These are phyloP conservation scores for Margaritifera margaritifera DNA, from an alignment of 2,888 invertebrate genomes.

Conservation along the genomic window DNA sequence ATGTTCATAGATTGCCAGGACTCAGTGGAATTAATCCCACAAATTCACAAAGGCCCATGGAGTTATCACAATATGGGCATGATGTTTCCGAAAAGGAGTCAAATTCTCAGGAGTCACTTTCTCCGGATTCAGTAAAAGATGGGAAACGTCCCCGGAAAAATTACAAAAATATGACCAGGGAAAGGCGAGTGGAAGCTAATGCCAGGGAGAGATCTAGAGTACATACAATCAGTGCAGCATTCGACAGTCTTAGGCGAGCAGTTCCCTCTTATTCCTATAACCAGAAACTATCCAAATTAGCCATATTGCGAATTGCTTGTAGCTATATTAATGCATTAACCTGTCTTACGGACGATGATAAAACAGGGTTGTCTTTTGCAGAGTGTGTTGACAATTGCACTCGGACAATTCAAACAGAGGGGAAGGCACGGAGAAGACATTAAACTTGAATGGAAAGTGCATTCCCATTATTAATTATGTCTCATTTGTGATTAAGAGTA, in stretches of 20 bases:
- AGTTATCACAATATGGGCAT: conserved; percentile 5
- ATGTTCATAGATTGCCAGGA: conserved; percentile 11
- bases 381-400: conserved; percentile 90
- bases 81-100: conserved; percentile 12
- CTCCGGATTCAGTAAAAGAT: conserved; percentile 25
- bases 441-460: conserved; percentile 17
- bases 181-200: conserved; percentile 93
- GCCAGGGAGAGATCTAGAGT: conserved; percentile 93
- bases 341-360: conserved; percentile 82
- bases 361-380: conserved; percentile 79
- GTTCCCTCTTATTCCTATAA: conserved; percentile 94
- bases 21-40: conserved; percentile 6
- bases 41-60: neutral
- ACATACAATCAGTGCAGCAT: conserved; percentile 96
- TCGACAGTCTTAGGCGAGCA: conserved; percentile 87
- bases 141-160: conserved; percentile 75
- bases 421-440: conserved; percentile 83
- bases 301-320: conserved; percentile 92
- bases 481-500: neutral
- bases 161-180: conserved; percentile 96
- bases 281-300: conserved; percentile 93
- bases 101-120: conserved; percentile 13
- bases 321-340: conserved; percentile 92
- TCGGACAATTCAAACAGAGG: conserved; percentile 93
- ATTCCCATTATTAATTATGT: neutral